Conservation (phyloP, 2,797 vertebrate species). For the Rhinella marina region DNA sequence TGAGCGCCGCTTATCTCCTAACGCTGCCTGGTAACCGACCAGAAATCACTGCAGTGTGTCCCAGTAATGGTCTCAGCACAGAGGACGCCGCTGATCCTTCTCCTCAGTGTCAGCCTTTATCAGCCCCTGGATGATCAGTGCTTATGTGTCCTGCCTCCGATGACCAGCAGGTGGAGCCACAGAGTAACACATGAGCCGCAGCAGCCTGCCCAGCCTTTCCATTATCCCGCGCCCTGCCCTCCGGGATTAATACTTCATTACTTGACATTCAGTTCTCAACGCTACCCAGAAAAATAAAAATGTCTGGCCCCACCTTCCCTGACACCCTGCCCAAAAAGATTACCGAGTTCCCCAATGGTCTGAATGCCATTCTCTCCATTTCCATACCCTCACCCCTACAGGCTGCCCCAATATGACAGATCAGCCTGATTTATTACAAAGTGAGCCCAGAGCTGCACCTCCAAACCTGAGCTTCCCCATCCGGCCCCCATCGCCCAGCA, state of each 20-base stretch:
- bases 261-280: not conserved
- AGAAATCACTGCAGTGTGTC: too few species aligned
- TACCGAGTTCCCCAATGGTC: not conserved
- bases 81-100: too few species aligned
- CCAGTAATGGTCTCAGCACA: too few species aligned
- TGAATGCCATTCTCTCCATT: not conserved
- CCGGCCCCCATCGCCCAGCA: not conserved
- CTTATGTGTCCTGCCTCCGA: not conserved
- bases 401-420: not conserved
- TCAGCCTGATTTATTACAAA: too few species aligned
- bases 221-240: conserved; percentile 12
- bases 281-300: not conserved
- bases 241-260: not conserved
- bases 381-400: not conserved
- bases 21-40: too few species aligned
- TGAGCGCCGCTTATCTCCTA: too few species aligned
- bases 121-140: too few species aligned
- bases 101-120: too few species aligned
- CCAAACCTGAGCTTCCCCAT: not conserved
- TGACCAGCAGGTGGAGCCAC: conserved; percentile 1
- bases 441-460: too few species aligned
- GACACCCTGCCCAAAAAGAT: not conserved
- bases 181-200: not conserved
- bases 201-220: not conserved
- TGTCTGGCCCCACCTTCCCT: not conserved